Conservation (phyloP, 2,113 vertebrate species). For the Phainopepla nitens region DNA sequence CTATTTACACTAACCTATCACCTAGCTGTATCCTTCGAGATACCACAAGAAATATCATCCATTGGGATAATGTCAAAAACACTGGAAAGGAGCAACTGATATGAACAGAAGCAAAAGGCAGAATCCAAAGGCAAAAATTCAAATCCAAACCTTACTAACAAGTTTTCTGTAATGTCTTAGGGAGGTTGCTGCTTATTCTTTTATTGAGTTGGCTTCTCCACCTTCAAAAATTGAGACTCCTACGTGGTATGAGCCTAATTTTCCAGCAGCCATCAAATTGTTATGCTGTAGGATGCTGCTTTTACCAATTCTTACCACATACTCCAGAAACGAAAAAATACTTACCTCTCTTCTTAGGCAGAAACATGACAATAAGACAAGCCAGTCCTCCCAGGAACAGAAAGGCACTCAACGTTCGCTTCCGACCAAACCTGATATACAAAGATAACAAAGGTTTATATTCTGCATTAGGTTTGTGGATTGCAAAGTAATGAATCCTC, state of each 20-base stretch:
- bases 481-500: background rate
- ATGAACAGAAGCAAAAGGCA: background rate
- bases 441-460: slow-evolving; percentile 7
- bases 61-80: background rate
- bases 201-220: background rate
- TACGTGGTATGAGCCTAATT: background rate
- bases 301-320: background rate
- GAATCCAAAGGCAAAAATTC: background rate
- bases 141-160: background rate
- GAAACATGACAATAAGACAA: slow-evolving; percentile 77
- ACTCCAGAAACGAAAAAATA: background rate
- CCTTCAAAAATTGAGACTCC: background rate
- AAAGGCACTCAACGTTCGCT: slow-evolving; percentile 70
- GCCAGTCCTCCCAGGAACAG: slow-evolving; percentile 75
- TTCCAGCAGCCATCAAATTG: background rate
- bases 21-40: background rate
- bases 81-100: background rate
- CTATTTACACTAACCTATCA: background rate
- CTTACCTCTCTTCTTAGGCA: slow-evolving; percentile 79
- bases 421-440: slow-evolving; percentile 74
- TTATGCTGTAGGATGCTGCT: background rate
- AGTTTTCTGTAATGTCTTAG: background rate
- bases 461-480: background rate
- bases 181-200: background rate
- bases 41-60: background rate